Base-by-base conservation (phyloP, 2,113 vertebrate genomes). In the Chloebia gouldiae region DNA sequence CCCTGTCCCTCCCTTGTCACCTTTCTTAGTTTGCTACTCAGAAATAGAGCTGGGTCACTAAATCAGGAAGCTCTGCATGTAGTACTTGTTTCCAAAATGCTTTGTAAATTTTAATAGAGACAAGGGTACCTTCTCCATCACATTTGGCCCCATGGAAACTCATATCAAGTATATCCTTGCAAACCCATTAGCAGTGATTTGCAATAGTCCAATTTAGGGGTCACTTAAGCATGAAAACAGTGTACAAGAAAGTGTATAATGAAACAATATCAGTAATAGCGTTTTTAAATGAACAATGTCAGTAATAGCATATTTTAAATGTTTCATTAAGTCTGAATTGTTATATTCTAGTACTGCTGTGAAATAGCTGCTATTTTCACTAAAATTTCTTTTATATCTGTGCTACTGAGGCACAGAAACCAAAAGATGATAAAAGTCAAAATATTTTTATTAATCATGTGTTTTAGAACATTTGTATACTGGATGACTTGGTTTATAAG, bases 271-370 rank as follows among this genome's bases (percentile, higher is more conserved):
- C 96, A 95, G 97, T 98, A 97, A 98, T 97, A 96, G 96, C 96
- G 92, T 97, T 97, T 98, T 98, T 97, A 98, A 98, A 97, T 97
- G 97, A 98, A 97, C 94, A 98, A 91, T 96, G 97, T 97, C 95
- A 94, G 96, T 97, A 97, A 98, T 96, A 97, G 95, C 96, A 90
- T 97, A 97, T 97, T 98, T 96, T 95, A 97, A 98, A 98, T 98
- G 97, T 98, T 97, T 98, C 98, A 97, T 98, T 98, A 98, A 98
- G 91, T 96, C 95, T 97, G 97, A 97, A 98, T 97, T 97, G 97
- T 97, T 97, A 96, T 94, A 94, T 89, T 96, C 94, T 81, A 86
- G 78, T 49, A 88, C 87, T 95, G 84, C 85, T 84, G 86, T 91
- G 95, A 97, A 98, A 97, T 97, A 97, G 96, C 94, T 97, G 94